Evolutionary conservation across 2,113 vertebrate genomes (phyloP).

Genomic region (Chamaea fasciata): DNA sequence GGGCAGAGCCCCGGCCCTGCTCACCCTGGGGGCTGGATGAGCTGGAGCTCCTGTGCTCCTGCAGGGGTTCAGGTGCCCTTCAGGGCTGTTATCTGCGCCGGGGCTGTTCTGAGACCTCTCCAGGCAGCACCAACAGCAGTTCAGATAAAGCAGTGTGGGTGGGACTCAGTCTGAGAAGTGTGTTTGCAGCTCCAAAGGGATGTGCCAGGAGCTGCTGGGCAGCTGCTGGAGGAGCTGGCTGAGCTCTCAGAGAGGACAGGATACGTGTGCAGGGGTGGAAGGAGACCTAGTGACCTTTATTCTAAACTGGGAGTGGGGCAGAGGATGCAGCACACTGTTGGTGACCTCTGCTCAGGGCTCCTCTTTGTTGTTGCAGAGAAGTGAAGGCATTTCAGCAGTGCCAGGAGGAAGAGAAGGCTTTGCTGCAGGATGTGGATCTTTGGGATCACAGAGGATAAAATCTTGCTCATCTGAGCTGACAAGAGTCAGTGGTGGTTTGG

Average conservation of each 20-base stretch:
- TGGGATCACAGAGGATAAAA: background rate
- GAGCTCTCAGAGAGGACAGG: background rate
- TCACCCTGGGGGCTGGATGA: background rate
- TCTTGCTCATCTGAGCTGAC: background rate
- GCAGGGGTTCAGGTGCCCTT: background rate
- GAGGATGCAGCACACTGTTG: background rate
- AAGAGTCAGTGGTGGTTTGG: background rate
- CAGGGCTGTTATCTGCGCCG: background rate
- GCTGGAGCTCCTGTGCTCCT: background rate
- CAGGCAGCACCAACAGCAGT: fast-evolving
- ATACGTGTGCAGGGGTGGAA: background rate
- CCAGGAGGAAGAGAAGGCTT: background rate
- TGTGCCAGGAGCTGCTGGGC: background rate
- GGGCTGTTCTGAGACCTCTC: background rate
- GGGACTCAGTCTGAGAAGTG: background rate
- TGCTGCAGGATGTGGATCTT: constrained; percentile 5
- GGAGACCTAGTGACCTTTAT: constrained; percentile 30
- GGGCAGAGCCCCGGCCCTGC: background rate
- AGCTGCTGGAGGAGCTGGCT: background rate
- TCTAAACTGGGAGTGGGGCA: background rate
- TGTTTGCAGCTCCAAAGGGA: background rate
- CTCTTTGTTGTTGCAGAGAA: background rate
- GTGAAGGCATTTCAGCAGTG: background rate
- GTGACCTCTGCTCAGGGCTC: background rate
- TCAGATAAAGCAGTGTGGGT: background rate